A percentile compares a stretch with the other conserved stretches of the same genome.
phyloP scores from a whole-genome alignment of 2,797 vertebrate species.

The Tapera naevia region DNA sequence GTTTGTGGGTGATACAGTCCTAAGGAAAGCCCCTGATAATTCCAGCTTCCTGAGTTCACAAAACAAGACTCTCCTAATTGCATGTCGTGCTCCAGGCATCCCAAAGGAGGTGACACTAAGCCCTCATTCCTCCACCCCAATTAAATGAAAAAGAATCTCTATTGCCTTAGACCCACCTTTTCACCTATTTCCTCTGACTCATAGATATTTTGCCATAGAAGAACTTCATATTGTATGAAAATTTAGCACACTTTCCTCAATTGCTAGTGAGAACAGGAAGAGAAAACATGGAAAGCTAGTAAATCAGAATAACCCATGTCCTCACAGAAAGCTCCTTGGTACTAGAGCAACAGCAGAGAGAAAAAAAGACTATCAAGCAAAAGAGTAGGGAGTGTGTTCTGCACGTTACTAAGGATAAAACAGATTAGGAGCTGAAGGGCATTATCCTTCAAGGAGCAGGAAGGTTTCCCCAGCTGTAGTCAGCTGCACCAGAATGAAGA shows the following conservation, averaged over 20 bases:
- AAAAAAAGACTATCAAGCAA: not conserved
- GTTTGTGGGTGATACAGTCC: not conserved
- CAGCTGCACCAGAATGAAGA: not conserved
- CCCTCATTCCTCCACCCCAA: not conserved
- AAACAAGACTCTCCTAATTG: not conserved
- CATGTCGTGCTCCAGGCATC: not conserved
- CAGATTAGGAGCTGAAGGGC: not conserved
- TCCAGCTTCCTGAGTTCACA: not conserved
- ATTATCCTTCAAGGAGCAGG: not conserved
- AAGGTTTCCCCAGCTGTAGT: not conserved
- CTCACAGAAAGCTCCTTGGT: not conserved
- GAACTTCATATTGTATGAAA: not conserved
- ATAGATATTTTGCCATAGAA: not conserved
- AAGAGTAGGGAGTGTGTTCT: not conserved
- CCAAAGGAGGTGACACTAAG: constrained; percentile 32
- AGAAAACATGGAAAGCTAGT: not conserved
- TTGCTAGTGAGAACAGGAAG: not conserved
- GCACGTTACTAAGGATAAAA: not conserved
- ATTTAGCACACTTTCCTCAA: not conserved
- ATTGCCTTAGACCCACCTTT: not conserved
- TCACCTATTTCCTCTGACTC: not conserved
- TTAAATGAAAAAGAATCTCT: constrained; percentile 21
- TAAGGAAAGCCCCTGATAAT: constrained; percentile 12
- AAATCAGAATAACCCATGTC: not conserved
- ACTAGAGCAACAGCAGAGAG: not conserved